These are phyloP conservation scores for Galaxias olidus DNA, from an alignment of 2,797 vertebrate species.

Conservation along the genomic window DNA sequence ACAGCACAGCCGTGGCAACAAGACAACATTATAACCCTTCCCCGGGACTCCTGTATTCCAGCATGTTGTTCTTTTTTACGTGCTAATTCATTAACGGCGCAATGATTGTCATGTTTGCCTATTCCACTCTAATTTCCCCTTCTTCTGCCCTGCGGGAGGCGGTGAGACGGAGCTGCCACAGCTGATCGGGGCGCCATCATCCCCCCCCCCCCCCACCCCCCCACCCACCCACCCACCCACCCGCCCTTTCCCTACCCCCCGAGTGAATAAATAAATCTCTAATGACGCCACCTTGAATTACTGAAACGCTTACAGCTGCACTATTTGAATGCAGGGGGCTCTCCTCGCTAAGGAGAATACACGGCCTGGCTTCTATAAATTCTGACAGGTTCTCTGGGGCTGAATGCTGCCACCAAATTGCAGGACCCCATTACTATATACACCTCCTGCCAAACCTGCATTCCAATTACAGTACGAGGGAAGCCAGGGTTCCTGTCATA, in stretches of 20 bases:
- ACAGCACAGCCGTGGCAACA: slow-evolving; percentile 18
- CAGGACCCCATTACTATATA: slow-evolving; percentile 70
- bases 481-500: slow-evolving; percentile 56
- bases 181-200: slow-evolving; percentile 64
- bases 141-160: slow-evolving; percentile 62
- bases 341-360: slow-evolving; percentile 47
- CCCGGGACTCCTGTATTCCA: slow-evolving; percentile 28
- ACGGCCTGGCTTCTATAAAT: slow-evolving; percentile 55
- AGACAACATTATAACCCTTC: slow-evolving; percentile 33
- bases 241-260: slow-evolving; percentile 33
- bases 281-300: slow-evolving; percentile 78
- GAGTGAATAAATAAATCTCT: slow-evolving; percentile 74
- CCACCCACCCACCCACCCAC: slow-evolving; percentile 51
- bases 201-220: slow-evolving; percentile 54
- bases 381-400: slow-evolving; percentile 66
- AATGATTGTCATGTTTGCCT: slow-evolving; percentile 74
- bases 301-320: slow-evolving; percentile 72
- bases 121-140: slow-evolving; percentile 67
- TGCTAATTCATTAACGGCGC: slow-evolving; percentile 65
- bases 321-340: slow-evolving; percentile 69
- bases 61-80: slow-evolving; percentile 59
- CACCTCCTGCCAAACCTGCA: slow-evolving; percentile 68
- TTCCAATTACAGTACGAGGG: slow-evolving; percentile 73
- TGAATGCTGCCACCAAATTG: slow-evolving; percentile 69
- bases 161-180: slow-evolving; percentile 60